Conservation (phyloP, 2,888 invertebrate species). For the Pedicia rivosa region DNA sequence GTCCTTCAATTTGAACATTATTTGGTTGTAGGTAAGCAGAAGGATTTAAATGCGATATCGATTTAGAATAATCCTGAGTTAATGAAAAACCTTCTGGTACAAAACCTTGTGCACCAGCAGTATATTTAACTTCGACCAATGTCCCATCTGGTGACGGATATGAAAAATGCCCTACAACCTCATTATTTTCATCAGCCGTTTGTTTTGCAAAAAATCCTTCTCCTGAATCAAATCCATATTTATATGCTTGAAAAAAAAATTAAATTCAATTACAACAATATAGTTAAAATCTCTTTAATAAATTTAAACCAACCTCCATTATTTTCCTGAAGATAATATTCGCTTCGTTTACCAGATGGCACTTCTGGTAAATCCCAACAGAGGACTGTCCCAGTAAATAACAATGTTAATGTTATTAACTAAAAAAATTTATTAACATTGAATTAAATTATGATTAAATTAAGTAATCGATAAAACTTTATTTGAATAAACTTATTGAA, state of each 20-base stretch:
- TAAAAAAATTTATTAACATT: too few species aligned
- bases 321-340: conserved; percentile 25
- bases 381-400: too few species aligned
- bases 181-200: conserved; percentile 20
- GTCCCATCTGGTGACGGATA: conserved; percentile 18
- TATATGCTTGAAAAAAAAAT: conserved; percentile 12
- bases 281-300: too few species aligned
- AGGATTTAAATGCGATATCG: too few species aligned
- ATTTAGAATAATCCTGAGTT: too few species aligned
- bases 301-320: conserved; percentile 22
- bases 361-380: too few species aligned
- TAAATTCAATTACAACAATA: not conserved
- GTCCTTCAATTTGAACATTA: too few species aligned
- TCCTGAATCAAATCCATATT: conserved; percentile 28
- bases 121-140: conserved; percentile 20
- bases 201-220: conserved; percentile 22
- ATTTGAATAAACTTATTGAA: too few species aligned
- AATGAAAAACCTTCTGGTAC: conserved; percentile 14
- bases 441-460: too few species aligned
- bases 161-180: conserved; percentile 22
- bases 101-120: conserved; percentile 22
- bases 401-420: too few species aligned
- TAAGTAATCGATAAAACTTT: too few species aligned
- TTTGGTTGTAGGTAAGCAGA: too few species aligned
- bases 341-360: conserved; percentile 20